Evolutionary conservation across 2,113 vertebrate species (phyloP), one percentile per base, ranked within the genome.

Genomic region (Brienomyrus longianalis): DNA sequence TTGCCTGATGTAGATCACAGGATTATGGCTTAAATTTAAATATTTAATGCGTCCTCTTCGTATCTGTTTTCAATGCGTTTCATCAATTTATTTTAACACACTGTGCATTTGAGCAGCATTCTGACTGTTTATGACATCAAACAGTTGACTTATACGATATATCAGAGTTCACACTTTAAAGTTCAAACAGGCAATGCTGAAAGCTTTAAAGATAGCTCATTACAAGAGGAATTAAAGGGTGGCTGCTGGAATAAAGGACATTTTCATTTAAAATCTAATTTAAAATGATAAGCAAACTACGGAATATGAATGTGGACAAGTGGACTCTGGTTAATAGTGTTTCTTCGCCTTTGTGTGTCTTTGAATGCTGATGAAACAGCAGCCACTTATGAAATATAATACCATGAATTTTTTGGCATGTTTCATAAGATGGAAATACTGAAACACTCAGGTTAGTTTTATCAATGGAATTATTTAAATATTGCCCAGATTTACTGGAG

Each of bases 161-260:
- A 27, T 54, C 83, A 50, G 47, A 86, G n/a, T 86, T 86, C 83
- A 27, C 47, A 50, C 83, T 54, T 87, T 56, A 54, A 87, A 54
- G 51, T 35, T 87, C 85, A 87, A 87, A 35, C 51, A 87, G 85
- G 9, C 50, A 39, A 54, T n/a, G 4, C 31, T 35, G 27, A 89
- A 89, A 19, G 66, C 66, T 77, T 88, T 31, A 88, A 54, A 83
- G 88, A 83, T 89, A 80, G 45, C 39, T 70, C 45, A n/a, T 80
- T 83, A 54, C 21, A 47, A 74, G 17, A 17, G 66, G n/a, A 8
- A 74, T 74, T 56, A 83, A 89, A 89, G 74, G 10, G 52, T 21
- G 11, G 23, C 23, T 43, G 35, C 70, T 45, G 50, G 27, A 83
- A 48, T 45, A 89, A 43, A 66, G 74, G 31, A 56, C 27, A 56